Percentiles rank a stretch among this genome's conserved stretches.
phyloP scores from a whole-genome alignment of 2,113 vertebrate species.

The Poeciliopsis prolifica region DNA sequence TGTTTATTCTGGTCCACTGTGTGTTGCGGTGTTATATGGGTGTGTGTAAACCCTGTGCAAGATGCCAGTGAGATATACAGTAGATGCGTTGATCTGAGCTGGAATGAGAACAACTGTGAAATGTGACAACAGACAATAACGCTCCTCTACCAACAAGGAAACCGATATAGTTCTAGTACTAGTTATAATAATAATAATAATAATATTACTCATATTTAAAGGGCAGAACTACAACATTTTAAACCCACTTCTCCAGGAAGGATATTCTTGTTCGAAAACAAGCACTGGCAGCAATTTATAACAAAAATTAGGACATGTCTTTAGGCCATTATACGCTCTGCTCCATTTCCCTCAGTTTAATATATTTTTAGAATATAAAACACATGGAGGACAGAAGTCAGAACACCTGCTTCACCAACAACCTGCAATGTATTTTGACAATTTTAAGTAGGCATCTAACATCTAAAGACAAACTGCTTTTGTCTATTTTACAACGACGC shows the following conservation, averaged over 20 bases:
- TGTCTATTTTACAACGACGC: not conserved
- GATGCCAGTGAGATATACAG: constrained; percentile 45
- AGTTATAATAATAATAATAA: not conserved
- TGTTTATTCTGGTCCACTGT: constrained; percentile 26
- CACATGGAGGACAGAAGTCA: too few species aligned
- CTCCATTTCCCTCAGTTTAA: too few species aligned
- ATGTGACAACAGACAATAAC: constrained; percentile 6
- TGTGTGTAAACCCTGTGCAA: constrained; percentile 18
- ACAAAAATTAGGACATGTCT: too few species aligned
- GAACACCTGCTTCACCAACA: too few species aligned
- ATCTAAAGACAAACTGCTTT: not conserved
- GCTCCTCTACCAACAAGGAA: constrained; percentile 5
- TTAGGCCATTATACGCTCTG: too few species aligned
- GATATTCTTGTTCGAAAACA: not conserved
- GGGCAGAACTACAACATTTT: not conserved
- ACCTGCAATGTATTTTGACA: too few species aligned
- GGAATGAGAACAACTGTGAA: constrained; percentile 37
- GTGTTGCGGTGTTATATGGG: constrained; percentile 8
- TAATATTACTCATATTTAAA: constrained; percentile 19
- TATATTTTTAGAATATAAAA: too few species aligned
- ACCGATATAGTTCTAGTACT: too few species aligned
- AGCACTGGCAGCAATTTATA: too few species aligned
- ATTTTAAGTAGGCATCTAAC: too few species aligned
- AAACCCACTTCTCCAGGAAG: not conserved
- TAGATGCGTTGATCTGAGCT: constrained; percentile 27